These are phyloP conservation scores for Brienomyrus brachyistius DNA, from an alignment of 2,113 vertebrate species.

Conservation along the genomic window DNA sequence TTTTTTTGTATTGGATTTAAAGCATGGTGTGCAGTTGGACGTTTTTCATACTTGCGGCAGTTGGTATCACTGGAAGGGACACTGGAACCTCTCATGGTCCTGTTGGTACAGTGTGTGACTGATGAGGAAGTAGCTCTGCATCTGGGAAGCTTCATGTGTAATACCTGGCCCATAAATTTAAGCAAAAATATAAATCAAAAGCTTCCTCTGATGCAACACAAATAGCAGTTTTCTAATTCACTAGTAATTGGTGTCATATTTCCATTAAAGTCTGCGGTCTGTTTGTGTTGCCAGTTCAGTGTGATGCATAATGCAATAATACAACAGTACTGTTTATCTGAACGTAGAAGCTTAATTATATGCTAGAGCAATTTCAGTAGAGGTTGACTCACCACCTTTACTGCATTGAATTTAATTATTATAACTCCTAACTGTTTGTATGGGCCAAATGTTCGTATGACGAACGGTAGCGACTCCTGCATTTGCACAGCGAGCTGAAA, in stretches of 20 bases:
- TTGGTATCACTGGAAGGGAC: not conserved
- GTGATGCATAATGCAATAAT: not conserved
- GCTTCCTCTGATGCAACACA: not conserved
- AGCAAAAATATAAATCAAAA: not conserved
- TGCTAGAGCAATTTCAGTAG: not conserved
- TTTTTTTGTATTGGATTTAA: not conserved
- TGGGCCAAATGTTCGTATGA: not conserved
- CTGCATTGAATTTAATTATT: not conserved
- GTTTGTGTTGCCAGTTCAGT: not conserved
- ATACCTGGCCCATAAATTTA: not conserved
- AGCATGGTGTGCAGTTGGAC: not conserved
- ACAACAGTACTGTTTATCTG: not conserved
- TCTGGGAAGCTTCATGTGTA: not conserved
- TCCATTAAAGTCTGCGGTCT: not conserved
- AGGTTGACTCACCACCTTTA: not conserved
- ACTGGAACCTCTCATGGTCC: not conserved
- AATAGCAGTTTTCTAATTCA: not conserved
- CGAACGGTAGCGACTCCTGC: not conserved
- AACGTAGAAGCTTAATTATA: not conserved
- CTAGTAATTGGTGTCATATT: not conserved
- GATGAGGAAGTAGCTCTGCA: no score
- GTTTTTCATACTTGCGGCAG: not conserved
- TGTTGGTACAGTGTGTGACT: not conserved
- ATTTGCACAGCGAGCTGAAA: not conserved
- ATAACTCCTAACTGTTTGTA: not conserved